A percentile compares a stretch with the other conserved stretches of the same genome.
Evolutionary conservation across 2,113 vertebrate genomes (phyloP).

Genomic region (Hippoglossus stenolepis): DNA sequence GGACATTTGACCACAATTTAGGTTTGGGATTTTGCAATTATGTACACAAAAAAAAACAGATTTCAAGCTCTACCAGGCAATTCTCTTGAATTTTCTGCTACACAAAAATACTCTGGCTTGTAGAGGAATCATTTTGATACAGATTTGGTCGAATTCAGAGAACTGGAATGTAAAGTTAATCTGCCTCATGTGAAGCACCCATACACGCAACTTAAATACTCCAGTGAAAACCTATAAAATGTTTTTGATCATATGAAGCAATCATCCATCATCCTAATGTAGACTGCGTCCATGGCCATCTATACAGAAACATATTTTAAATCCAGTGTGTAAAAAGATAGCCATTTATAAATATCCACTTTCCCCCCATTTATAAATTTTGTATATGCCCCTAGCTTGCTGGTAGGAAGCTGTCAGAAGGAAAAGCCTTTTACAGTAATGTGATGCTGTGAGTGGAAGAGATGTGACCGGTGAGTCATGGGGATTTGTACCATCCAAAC

Average conservation of each 20-base stretch:
- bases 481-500: conserved; percentile 57
- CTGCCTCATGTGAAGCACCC: conserved; percentile 71
- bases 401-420: conserved; percentile 46
- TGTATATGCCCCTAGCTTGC: conserved; percentile 39
- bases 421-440: conserved; percentile 26
- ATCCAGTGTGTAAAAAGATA: conserved; percentile 83
- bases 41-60: conserved; percentile 12
- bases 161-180: conserved; percentile 48
- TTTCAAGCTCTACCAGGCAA: conserved; percentile 44
- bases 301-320: conserved; percentile 50
- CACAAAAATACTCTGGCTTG: conserved; percentile 35
- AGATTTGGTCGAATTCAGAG: conserved; percentile 35
- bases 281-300: conserved; percentile 73
- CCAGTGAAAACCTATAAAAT: conserved; percentile 77
- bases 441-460: conserved; percentile 32
- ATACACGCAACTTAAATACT: conserved; percentile 74
- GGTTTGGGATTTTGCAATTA: conserved; percentile 35
- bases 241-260: conserved; percentile 40
- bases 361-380: background rate
- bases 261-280: conserved; percentile 71
- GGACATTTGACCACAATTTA: conserved; percentile 35
- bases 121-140: conserved; percentile 12
- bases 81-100: conserved; percentile 26
- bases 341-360: conserved; percentile 74
- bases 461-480: conserved; percentile 47